A percentile compares a stretch with the other conserved stretches of the same genome.
These are phyloP conservation scores for Clepsis dumicolana DNA, from an alignment of 2,888 invertebrate species.

Conservation along the genomic window DNA sequence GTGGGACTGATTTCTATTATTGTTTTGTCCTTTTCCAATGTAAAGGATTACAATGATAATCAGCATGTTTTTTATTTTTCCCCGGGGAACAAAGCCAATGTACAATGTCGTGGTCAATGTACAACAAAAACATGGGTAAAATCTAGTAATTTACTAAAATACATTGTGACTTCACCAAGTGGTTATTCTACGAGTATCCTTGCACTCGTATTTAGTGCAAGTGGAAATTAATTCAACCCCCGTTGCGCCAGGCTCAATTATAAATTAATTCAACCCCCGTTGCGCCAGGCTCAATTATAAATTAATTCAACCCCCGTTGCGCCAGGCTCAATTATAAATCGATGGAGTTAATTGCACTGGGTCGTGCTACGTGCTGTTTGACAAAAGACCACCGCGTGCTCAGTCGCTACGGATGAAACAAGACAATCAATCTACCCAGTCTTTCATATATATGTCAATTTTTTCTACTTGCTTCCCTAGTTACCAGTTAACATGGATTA, in stretches of 20 bases:
- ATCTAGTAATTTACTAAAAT: no score
- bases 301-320: constrained; percentile 23
- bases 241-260: constrained; percentile 15
- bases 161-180: background rate
- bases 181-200: background rate
- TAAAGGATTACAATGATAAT: no score
- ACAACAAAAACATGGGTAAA: no score
- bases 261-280: constrained; percentile 19
- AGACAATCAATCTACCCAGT: background rate
- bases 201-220: constrained; percentile 26
- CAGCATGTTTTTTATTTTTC: no score
- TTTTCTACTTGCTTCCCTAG: no score
- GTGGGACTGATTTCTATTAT: no score
- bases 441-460: no score
- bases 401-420: background rate
- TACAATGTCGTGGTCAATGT: no score
- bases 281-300: constrained; percentile 6
- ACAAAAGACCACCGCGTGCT: background rate
- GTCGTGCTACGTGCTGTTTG: background rate
- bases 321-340: constrained; percentile 25
- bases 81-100: no score
- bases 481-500: no score
- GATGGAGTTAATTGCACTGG: constrained; percentile 32
- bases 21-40: no score
- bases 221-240: constrained; percentile 15